These are phyloP conservation scores for Gallinago paraguaiae DNA, from an alignment of 2,113 vertebrate species.

Conservation along the genomic window DNA sequence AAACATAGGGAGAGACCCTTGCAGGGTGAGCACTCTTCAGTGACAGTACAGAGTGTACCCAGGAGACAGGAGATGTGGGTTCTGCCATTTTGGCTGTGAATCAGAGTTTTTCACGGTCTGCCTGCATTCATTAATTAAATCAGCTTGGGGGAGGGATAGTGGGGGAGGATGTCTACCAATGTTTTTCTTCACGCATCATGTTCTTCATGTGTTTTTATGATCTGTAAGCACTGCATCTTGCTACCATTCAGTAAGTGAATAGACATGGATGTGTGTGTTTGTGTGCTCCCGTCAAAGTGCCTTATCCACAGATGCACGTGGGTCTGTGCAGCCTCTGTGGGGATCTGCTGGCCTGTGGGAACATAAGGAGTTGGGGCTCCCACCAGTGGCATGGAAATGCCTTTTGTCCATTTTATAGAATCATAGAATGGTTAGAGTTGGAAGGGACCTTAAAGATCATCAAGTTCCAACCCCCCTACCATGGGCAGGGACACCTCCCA, in stretches of 20 bases:
- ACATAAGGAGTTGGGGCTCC: background rate
- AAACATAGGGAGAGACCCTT: background rate
- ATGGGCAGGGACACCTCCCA: too few relatives aligned
- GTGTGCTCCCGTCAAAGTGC: background rate
- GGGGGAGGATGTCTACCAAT: background rate
- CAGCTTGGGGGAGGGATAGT: accelerated
- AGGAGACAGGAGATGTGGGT: background rate
- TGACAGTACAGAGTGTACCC: background rate
- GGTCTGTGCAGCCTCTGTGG: background rate
- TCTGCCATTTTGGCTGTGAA: background rate
- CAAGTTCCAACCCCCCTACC: too few relatives aligned
- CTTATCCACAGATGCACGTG: accelerated
- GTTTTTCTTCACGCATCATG: background rate
- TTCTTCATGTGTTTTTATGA: background rate
- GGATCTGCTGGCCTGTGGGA: background rate
- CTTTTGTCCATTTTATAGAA: background rate
- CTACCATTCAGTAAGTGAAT: background rate
- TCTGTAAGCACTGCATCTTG: background rate
- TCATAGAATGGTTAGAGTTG: too few relatives aligned
- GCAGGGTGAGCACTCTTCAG: background rate
- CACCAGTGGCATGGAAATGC: background rate
- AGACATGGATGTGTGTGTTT: background rate
- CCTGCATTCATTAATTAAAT: background rate
- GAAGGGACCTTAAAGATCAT: too few relatives aligned
- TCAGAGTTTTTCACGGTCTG: background rate